Evolutionary conservation across 37 sponge, comb jelly and placozoan species (phyloP), one percentile per base, ranked within the genome.

Genomic region (Cliona cf. orientalis): DNA sequence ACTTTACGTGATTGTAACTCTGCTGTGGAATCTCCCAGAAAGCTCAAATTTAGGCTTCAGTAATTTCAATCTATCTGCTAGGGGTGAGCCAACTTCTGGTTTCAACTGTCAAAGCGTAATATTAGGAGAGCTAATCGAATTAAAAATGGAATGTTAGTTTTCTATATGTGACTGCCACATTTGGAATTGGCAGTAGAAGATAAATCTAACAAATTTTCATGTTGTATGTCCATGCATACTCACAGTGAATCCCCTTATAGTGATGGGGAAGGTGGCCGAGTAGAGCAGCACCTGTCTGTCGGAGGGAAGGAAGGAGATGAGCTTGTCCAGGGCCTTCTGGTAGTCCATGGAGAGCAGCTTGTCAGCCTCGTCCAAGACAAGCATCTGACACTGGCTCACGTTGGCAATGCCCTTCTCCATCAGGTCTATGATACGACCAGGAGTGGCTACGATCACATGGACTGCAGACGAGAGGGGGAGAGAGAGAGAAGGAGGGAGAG

Each of bases 351-450:
- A 91, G 46, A 97, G 89, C 28, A 97, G 86, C 79, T 97, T 97
- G 85, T 97, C 98, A 22, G 95, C 94, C 83, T 92, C 99, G 70
- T 98, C 99, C 60, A 98, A 68, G 9, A 98, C 99, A 38, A 98
- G 74, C 69, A 98, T 91, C 14, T 78, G 73, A 46, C 99, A 98
- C 65, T 82, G 66, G 31, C 82, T 85, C 42, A 95, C 58, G 42
- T 92, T 84, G 46, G 99, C 99, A 63, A 98, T 86, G 38, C 89
- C 85, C 58, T 93, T 91, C 57, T 93, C 92, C 42, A 92, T 86
- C 55, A 98, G 87, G 83, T 98, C 99, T 31, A 98, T 69, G 28
- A 98, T 61, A 11, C 99, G 82, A 35, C 99, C 99, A 22, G 92
- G 94, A 39, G 99, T 98, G 23, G 92, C 99, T 35, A 95, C 92